Evolutionary conservation across 2,113 vertebrate genomes (phyloP).

Genomic region (Macroglossus sobrinus): DNA sequence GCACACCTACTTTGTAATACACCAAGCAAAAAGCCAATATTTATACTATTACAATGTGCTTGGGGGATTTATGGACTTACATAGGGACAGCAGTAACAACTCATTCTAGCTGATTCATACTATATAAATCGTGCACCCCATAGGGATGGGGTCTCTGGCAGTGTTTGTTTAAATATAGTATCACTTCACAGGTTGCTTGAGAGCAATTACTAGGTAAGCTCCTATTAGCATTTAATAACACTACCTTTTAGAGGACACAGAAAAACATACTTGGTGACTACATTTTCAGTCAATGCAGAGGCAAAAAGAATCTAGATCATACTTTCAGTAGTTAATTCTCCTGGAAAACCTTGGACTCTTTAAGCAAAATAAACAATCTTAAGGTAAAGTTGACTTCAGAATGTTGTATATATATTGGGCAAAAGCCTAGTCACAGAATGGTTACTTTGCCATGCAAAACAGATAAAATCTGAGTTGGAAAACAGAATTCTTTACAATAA

Average conservation of each 20-base stretch:
- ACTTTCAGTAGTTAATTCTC: not conserved
- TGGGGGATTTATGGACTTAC: not conserved
- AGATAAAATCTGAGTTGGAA: not conserved
- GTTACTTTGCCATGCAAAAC: not conserved
- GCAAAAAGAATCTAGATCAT: not conserved
- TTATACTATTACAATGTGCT: not conserved
- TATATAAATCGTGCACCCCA: not conserved
- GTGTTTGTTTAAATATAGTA: not conserved
- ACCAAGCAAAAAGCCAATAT: not conserved
- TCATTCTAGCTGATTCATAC: not conserved
- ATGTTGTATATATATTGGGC: not conserved
- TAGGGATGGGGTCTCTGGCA: not conserved
- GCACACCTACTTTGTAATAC: not conserved
- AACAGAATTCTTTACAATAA: not conserved
- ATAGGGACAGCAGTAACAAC: not conserved
- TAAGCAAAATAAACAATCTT: not conserved
- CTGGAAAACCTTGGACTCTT: not conserved
- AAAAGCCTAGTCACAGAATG: not conserved
- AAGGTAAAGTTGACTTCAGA: not conserved
- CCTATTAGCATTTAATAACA: not conserved
- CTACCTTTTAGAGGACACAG: not conserved
- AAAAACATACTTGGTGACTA: not conserved
- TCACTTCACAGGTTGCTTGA: not conserved
- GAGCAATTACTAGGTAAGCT: not conserved
- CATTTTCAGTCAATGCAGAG: not conserved